Evolutionary conservation across 2,888 invertebrate genomes (phyloP).

Genomic region (Amitus sp.): DNA sequence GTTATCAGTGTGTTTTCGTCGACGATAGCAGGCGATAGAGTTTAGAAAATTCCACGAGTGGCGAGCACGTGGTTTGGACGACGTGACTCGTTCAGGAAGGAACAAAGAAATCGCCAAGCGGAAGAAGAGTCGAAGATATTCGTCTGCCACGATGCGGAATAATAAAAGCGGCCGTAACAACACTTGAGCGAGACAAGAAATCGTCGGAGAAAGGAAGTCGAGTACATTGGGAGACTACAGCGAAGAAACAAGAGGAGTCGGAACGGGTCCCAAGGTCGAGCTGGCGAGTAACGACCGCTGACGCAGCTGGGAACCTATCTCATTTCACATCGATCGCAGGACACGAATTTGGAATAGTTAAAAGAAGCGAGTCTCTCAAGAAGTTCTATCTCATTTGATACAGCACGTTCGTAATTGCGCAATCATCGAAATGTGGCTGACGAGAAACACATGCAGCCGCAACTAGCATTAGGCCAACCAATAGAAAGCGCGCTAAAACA

Average conservation of each 20-base stretch:
- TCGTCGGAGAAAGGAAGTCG: constrained; percentile 26
- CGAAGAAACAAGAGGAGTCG: constrained; percentile 34
- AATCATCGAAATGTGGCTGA: constrained; percentile 8
- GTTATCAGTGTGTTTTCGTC: too few species aligned
- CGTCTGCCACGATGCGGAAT: constrained; percentile 2
- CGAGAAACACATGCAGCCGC: neutral
- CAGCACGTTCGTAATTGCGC: neutral
- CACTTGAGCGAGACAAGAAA: constrained; percentile 16
- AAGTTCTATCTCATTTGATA: neutral
- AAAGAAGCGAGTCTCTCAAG: neutral
- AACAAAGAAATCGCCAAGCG: too few species aligned
- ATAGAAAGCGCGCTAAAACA: too few species aligned
- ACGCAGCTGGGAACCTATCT: constrained; percentile 40
- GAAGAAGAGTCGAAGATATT: constrained; percentile 4
- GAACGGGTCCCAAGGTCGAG: constrained; percentile 46
- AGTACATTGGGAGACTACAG: constrained; percentile 18
- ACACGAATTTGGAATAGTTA: constrained; percentile 4
- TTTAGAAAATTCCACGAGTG: too few species aligned
- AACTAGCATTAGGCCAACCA: too few species aligned
- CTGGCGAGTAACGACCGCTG: constrained; percentile 41
- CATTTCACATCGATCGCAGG: constrained; percentile 35
- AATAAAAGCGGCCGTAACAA: constrained; percentile 8
- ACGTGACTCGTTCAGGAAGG: neutral
- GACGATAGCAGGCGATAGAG: too few species aligned
- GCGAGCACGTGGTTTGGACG: neutral